phyloP scores from a whole-genome alignment of 2,888 invertebrate genomes.

The Steinernema scapterisci region DNA sequence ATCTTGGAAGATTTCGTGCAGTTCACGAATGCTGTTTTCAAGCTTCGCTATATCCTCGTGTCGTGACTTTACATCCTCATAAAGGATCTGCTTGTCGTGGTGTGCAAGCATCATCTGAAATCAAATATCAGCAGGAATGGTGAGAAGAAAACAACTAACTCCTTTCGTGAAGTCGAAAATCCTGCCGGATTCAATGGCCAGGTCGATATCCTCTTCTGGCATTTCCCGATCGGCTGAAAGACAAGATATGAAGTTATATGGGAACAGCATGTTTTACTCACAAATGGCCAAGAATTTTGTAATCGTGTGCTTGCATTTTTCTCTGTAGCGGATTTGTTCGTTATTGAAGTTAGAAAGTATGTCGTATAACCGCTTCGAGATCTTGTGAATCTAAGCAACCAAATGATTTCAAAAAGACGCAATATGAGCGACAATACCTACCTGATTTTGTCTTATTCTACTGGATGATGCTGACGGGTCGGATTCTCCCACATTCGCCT shows the following conservation, averaged over 20 bases:
- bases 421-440: slow-evolving; percentile 17
- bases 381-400: slow-evolving; percentile 36
- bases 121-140: background rate
- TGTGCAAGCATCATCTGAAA: slow-evolving; percentile 50
- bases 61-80: slow-evolving; percentile 51
- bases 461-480: slow-evolving; percentile 32
- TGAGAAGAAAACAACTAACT: slow-evolving; percentile 6
- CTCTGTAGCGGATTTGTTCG: slow-evolving; percentile 44
- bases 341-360: slow-evolving; percentile 40
- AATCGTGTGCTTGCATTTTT: slow-evolving; percentile 44
- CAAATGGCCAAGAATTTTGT: slow-evolving; percentile 39
- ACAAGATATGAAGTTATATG: no score
- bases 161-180: slow-evolving; percentile 41
- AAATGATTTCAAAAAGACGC: background rate
- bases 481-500: slow-evolving; percentile 20
- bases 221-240: slow-evolving; percentile 27
- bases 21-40: slow-evolving; percentile 48
- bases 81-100: slow-evolving; percentile 49
- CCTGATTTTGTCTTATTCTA: slow-evolving; percentile 46
- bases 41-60: slow-evolving; percentile 50
- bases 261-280: no score
- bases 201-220: slow-evolving; percentile 35
- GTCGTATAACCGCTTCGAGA: slow-evolving; percentile 36
- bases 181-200: slow-evolving; percentile 19
- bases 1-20: slow-evolving; percentile 56